Base-by-base conservation (phyloP, 1,140 invertebrate species). In the Eulimnadia texana region DNA sequence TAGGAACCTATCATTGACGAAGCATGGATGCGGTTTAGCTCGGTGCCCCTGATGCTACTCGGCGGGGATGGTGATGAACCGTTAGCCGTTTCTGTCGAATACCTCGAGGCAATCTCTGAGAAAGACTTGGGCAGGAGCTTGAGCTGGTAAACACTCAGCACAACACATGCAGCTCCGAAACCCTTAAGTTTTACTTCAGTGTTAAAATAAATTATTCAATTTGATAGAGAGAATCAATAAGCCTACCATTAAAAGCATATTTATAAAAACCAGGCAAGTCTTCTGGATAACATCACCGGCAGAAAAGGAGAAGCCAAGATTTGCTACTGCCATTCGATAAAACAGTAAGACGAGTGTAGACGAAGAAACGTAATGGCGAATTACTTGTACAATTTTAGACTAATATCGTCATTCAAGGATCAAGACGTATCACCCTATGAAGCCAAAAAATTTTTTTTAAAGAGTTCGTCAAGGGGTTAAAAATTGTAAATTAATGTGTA, bases 131-230 rank as follows among this genome's bases (percentile, higher is more conserved):
- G n/a, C 16, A 52, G n/a, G 11, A 58, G 50, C 9, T 13, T 20
- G 52, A 13, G 51, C 33, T 42, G 33, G 33, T 42, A 42, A 42
- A 42, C 16, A 16, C 33, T 42, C 33, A 42, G 16, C 6, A 42
- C 33, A 16, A 16, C 33, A 16, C 33, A 42, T 6, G 33, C 33
- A 42, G 33, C 33, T 42, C 33, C 33, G 16, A 42, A 42, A 42
- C 33, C 33, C 33, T 42, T 6, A 42, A 42, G 16, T 42, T 19
- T 23, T 25, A 22, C 19, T 29, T 11, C 19, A 19, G 29, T 60
- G 62, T 25, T 60, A 72, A 69, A 58, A 25, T 68, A 1, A 68
- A 65, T 67, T 50, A 73, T 16, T 47, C 49, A 50, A 42, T 19
- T 50, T 49, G n/a, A n/a, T n/a, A n/a, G n/a, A n/a, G n/a, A n/a